A percentile compares a stretch with the other conserved stretches of the same genome.
Evolutionary conservation across 23 tunicate genomes (phyloP).

Genomic region (Phallusia fumigata): DNA sequence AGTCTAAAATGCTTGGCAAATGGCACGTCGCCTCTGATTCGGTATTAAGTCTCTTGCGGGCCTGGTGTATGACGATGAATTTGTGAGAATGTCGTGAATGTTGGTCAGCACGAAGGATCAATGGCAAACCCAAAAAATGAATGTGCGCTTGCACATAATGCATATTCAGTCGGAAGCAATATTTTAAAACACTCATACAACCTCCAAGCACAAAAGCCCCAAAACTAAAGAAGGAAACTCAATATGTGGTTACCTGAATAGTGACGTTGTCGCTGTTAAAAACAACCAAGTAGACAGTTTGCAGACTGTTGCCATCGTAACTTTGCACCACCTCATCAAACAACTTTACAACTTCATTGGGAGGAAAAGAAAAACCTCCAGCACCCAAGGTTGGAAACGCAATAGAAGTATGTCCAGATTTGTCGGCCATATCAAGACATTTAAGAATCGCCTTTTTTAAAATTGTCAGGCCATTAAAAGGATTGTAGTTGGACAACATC

Average conservation of each 20-base stretch:
- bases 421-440: constrained; percentile 51
- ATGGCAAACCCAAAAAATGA: no score
- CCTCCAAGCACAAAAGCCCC: no score
- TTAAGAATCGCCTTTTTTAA: constrained; percentile 5
- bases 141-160: no score
- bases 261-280: constrained; percentile 17
- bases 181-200: no score
- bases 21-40: no score
- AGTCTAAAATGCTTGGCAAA: no score
- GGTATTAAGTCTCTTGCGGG: no score
- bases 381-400: constrained; percentile 73
- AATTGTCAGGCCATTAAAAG: background rate
- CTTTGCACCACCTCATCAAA: constrained; percentile 22
- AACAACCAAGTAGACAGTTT: constrained; percentile 24
- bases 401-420: constrained; percentile 24
- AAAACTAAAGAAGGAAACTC: no score
- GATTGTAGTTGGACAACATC: constrained; percentile 16
- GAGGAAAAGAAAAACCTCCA: constrained; percentile 54
- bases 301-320: constrained; percentile 28
- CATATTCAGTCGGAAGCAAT: no score
- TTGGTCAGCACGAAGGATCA: no score
- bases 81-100: no score
- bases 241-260: background rate
- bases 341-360: constrained; percentile 28
- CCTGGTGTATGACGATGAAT: no score